Evolutionary conservation across 1,140 invertebrate genomes (phyloP), one percentile per base, ranked within the genome.

Genomic region (Dufourea novaeangliae): DNA sequence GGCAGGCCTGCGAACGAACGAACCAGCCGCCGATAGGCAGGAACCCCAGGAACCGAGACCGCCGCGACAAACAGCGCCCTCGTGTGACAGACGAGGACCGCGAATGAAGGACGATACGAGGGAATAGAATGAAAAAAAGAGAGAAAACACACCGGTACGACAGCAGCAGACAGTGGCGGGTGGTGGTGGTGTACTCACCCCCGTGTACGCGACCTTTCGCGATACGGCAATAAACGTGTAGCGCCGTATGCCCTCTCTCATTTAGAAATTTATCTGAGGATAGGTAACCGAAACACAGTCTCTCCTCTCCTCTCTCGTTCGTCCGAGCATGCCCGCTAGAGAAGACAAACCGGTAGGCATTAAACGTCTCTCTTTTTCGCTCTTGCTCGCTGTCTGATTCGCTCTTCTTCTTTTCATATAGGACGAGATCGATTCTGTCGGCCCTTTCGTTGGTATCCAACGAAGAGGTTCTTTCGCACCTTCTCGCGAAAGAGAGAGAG

Each of bases 381-480:
- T 79, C 59, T 7, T 57, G 14, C 14, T 11, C 54, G 12, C 27
- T 25, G 11, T 57, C 54, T 57, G 27, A 12, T 27, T 32, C 27
- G 25, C 50, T 56, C 64, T 84, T 79, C n/a, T n/a, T 84, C 82
- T 79, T 80, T 85, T 76, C 82, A 54, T 72, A 72, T 72, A 72
- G 46, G 54, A 71, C 54, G 68, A 84, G 83, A 85, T 85, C 83
- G 83, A 85, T 85, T 80, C 78, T 84, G 77, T 83, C 78, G 73
- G 73, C 79, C 72, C 82, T 85, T 71, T 84, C 68, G 75, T 71
- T 54, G 57, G 29, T 70, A 27, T 41, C 37, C 46, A 34, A 67
- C 67, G 29, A n/a, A n/a, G n/a, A 79, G 67, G 68, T 85, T 84
- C 75, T 84, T 85, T 85, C 75, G 71, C 84, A 82, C 82, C 83